Conservation (phyloP, 2,113 vertebrate species). For the Hydropotes inermis region DNA sequence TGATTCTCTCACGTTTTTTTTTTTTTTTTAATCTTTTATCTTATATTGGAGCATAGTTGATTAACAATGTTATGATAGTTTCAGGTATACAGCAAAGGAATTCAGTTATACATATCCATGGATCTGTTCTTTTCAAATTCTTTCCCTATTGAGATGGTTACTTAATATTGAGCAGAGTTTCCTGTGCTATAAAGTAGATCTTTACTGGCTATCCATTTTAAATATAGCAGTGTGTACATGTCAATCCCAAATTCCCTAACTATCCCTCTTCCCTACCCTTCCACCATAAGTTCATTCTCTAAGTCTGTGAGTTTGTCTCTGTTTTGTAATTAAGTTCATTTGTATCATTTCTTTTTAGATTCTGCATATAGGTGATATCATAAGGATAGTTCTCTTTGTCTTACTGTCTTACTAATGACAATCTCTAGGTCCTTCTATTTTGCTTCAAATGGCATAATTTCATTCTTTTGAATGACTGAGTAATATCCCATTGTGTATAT, state of each 20-base stretch:
- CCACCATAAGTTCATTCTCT: background rate
- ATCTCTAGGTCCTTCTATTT: background rate
- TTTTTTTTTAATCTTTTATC: background rate
- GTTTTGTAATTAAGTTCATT: background rate
- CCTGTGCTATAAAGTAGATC: background rate
- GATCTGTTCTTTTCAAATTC: background rate
- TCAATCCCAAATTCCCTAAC: background rate
- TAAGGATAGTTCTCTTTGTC: background rate
- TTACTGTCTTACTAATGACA: background rate
- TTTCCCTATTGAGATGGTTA: background rate
- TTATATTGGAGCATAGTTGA: background rate
- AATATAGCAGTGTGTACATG: background rate
- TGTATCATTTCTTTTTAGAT: background rate
- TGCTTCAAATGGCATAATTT: background rate
- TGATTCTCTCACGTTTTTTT: background rate
- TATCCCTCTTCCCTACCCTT: background rate
- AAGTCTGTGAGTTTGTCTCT: background rate
- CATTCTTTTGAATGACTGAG: background rate
- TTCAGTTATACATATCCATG: background rate
- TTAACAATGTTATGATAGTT: background rate
- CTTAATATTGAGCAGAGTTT: background rate
- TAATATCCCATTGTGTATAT: background rate
- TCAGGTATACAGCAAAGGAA: background rate
- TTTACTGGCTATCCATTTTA: background rate
- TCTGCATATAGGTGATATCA: background rate